Evolutionary conservation across 1,140 invertebrate genomes (phyloP).

Genomic region (Drosophila orosa): DNA sequence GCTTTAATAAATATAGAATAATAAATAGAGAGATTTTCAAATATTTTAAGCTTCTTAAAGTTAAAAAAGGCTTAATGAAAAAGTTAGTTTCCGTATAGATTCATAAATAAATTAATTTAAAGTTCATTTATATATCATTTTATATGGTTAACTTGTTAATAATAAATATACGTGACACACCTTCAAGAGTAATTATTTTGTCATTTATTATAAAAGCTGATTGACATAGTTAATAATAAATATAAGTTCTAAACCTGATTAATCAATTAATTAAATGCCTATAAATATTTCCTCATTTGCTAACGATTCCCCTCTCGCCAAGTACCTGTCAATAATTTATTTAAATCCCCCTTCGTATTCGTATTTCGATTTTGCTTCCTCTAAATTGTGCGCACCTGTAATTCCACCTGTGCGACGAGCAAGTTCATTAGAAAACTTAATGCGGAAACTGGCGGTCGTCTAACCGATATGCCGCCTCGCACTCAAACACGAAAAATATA

Average conservation of each 20-base stretch:
- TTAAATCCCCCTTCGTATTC: conserved; percentile 5
- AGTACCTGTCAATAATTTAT: conserved; percentile 4
- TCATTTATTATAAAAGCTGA: too few relatives aligned
- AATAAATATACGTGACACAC: neutral
- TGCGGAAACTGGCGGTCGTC: conserved; percentile 45
- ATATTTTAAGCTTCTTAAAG: too few relatives aligned
- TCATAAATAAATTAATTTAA: neutral
- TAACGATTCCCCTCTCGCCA: neutral
- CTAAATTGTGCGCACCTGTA: conserved; percentile 37
- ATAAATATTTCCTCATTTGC: conserved; percentile 10
- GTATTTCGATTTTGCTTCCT: conserved; percentile 19
- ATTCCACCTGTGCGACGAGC: conserved; percentile 15
- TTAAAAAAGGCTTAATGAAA: too few relatives aligned
- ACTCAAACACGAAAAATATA: conserved; percentile 48
- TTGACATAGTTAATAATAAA: too few relatives aligned
- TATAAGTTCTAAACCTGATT: too few relatives aligned
- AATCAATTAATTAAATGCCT: neutral
- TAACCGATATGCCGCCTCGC: conserved; percentile 27
- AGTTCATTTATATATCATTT: neutral
- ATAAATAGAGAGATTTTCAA: too few relatives aligned
- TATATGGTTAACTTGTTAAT: neutral
- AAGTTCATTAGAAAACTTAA: conserved; percentile 42
- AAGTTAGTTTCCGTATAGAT: too few relatives aligned
- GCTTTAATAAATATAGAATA: too few relatives aligned
- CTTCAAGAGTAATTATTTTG: neutral